Evolutionary conservation across 2,888 invertebrate genomes (phyloP), one percentile per base, ranked within the genome.

Genomic region (Nemurella pictetii): DNA sequence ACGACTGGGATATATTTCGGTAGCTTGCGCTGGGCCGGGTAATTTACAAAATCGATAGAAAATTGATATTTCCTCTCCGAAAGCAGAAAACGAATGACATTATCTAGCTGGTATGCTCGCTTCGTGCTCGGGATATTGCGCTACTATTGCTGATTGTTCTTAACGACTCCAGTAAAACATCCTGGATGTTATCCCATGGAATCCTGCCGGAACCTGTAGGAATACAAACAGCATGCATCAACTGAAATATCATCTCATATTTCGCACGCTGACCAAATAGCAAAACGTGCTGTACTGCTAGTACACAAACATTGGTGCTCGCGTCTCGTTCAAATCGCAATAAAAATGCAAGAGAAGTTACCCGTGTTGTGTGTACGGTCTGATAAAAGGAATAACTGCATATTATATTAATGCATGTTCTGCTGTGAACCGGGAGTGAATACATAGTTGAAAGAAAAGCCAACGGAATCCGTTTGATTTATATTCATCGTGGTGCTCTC

Each of bases 361-460:
- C 55, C 20, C 55, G 20, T 12, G 55, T 35, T 55, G 55, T 55
- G 55, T 55, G 55, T 55, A 55, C 55, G 55, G 32, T 3, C 20
- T 55, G 9, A 27, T 20, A 75, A n/a, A 75, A 75, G 12, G 75
- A 75, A 75, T 75, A 75, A 75, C 26, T 75, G 75, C 75, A 75
- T 75, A 75, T 27, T 75, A 75, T 75, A 27, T 27, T 27, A 75
- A 75, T 75, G 26, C 75, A 75, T 74, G 12, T 55, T 55, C 55
- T 20, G 55, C 55, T 55, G 55, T 55, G 55, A 55, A 55, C 55
- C 20, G 9, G 55, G 9, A 55, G 55, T 55, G 55, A 55, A 55
- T 55, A 55, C 55, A 55, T 55, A 55, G 55, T 55, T 55, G 55
- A 55, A 55, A 55, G 55, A 55, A 55, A 55, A 12, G 55, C 5